phyloP scores from a whole-genome alignment of 2,797 vertebrate genomes.

The Chlorospingus semifuscus region DNA sequence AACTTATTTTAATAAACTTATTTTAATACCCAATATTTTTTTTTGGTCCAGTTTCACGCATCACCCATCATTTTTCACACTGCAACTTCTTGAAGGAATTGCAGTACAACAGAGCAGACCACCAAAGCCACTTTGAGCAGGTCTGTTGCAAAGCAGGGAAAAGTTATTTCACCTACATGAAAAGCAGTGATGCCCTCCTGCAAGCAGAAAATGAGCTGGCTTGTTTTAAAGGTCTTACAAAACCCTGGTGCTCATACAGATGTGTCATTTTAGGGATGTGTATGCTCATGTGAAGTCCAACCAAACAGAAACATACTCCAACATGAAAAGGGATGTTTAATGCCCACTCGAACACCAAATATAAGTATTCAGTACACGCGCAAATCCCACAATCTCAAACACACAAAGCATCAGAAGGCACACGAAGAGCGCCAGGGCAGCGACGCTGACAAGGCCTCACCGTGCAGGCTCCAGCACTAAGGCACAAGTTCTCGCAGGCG shows the following conservation, averaged over 20 bases:
- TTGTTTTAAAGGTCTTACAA: background rate
- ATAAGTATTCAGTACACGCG: accelerated
- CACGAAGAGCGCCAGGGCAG: accelerated
- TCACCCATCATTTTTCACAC: accelerated
- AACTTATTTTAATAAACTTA: background rate
- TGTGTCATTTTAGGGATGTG: background rate
- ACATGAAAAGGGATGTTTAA: background rate
- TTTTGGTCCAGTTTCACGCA: background rate
- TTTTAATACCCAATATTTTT: background rate
- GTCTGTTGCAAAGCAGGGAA: background rate
- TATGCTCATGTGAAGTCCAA: background rate
- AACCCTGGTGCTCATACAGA: background rate
- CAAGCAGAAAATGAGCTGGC: accelerated
- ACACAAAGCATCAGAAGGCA: accelerated
- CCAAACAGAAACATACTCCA: background rate
- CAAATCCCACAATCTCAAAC: too few species aligned
- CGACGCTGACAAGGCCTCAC: background rate
- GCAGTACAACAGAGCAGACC: background rate
- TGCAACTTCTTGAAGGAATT: background rate
- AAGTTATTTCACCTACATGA: background rate
- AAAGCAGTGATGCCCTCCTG: background rate
- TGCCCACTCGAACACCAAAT: background rate
- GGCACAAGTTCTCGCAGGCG: accelerated
- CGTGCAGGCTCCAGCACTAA: accelerated
- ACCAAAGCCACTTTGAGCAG: background rate